Conservation (phyloP, 2,888 invertebrate species). For the Tachina lurida region DNA sequence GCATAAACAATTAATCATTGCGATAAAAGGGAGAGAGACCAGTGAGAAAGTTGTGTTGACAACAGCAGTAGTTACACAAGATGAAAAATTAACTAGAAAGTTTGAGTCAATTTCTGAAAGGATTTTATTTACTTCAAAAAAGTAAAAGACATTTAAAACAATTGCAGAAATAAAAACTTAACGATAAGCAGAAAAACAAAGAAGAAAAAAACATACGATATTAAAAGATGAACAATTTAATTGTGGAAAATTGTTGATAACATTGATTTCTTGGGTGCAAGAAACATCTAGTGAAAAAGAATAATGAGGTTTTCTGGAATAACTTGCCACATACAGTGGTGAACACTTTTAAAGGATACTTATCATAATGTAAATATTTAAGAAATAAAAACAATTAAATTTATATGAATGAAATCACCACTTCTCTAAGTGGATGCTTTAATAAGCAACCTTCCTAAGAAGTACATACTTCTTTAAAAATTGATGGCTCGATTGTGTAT, state of each 20-base stretch:
- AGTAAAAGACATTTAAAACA: constrained; percentile 13
- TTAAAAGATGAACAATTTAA: background rate
- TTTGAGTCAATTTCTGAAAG: constrained; percentile 5
- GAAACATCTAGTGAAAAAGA: too few species aligned
- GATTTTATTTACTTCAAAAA: constrained; percentile 29
- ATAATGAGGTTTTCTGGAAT: too few species aligned
- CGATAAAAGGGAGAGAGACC: background rate
- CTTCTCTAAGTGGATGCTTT: too few species aligned
- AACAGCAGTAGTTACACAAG: constrained; percentile 22
- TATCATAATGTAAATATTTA: background rate
- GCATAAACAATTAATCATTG: constrained; percentile 45
- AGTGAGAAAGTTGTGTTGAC: constrained; percentile 33
- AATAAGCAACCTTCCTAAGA: too few species aligned
- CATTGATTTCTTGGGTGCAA: too few species aligned
- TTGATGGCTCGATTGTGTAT: too few species aligned
- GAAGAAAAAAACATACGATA: background rate
- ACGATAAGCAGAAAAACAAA: background rate
- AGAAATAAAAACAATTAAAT: too few species aligned
- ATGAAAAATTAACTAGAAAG: constrained; percentile 28
- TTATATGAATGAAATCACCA: too few species aligned
- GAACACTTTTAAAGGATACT: too few species aligned
- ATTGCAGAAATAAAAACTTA: background rate
- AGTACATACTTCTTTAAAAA: too few species aligned
- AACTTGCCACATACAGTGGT: too few species aligned
- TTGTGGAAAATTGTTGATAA: background rate